Evolutionary conservation across 2,113 vertebrate species (phyloP).

Genomic region (Diphyllodes magnificus): DNA sequence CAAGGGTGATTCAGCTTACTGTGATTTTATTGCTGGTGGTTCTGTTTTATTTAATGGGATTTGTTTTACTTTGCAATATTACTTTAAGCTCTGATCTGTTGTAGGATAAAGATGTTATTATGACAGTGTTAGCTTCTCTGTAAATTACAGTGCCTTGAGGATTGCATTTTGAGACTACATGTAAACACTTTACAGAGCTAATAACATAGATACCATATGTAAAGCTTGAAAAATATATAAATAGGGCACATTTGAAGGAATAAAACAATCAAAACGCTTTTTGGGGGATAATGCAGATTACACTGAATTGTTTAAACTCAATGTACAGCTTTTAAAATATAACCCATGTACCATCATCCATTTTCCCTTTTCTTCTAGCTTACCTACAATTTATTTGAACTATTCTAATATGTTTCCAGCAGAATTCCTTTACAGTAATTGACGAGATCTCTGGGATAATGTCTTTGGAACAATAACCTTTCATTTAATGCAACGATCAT

Average conservation of each 20-base stretch:
- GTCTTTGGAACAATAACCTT: constrained; percentile 24
- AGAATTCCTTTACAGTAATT: constrained; percentile 16
- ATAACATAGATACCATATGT: constrained; percentile 30
- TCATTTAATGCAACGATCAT: background rate
- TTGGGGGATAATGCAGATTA: constrained; percentile 54
- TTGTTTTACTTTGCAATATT: constrained; percentile 43
- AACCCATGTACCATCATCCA: background rate
- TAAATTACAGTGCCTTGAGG: constrained; percentile 43
- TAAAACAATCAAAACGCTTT: constrained; percentile 67
- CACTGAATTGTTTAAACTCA: constrained; percentile 56
- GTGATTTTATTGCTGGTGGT: background rate
- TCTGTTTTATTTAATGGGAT: constrained; percentile 41
- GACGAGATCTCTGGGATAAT: background rate
- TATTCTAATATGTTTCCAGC: constrained; percentile 11
- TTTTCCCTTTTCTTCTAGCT: background rate
- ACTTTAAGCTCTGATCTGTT: constrained; percentile 32
- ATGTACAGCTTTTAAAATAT: constrained; percentile 45
- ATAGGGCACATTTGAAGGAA: constrained; percentile 48
- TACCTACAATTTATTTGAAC: background rate
- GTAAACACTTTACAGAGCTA: constrained; percentile 60
- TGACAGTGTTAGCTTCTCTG: constrained; percentile 53
- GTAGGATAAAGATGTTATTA: constrained; percentile 39
- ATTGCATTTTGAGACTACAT: constrained; percentile 20
- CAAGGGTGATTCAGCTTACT: background rate
- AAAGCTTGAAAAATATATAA: constrained; percentile 54